Evolutionary conservation across 2,888 invertebrate genomes (phyloP).

Genomic region (Pachymerium ferrugineum): DNA sequence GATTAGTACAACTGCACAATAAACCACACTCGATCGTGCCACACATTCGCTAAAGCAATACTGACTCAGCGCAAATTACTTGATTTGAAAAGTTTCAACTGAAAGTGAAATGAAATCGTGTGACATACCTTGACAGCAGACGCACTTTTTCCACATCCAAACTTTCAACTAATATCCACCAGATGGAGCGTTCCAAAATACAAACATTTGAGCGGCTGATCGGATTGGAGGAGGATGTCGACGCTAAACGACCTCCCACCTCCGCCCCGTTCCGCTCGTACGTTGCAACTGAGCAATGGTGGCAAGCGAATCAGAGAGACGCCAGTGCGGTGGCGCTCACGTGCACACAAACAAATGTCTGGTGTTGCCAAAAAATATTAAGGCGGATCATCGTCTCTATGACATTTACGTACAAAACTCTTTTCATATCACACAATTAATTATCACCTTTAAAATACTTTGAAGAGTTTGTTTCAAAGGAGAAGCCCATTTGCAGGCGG

Average conservation of each 20-base stretch:
- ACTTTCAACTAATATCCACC: not conserved
- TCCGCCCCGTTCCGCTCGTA: not conserved
- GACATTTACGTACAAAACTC: too few species aligned
- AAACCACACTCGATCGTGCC: not conserved
- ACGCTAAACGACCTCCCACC: slow-evolving; percentile 1
- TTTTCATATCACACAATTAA: too few species aligned
- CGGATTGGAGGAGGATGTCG: too few species aligned
- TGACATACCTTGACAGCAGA: slow-evolving; percentile 5
- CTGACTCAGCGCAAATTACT: not conserved
- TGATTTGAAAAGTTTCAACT: not conserved
- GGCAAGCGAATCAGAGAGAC: not conserved
- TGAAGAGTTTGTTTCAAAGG: too few species aligned
- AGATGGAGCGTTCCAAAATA: not conserved
- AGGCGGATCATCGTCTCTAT: too few species aligned
- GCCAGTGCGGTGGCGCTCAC: not conserved
- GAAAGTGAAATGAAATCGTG: too few species aligned
- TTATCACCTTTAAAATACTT: too few species aligned
- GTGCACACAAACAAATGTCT: too few species aligned
- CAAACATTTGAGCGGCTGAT: too few species aligned
- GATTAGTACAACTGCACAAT: not conserved
- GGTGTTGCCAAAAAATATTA: too few species aligned
- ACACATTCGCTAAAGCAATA: too few species aligned
- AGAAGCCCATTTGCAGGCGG: not conserved
- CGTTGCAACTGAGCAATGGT: not conserved
- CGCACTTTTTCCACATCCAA: slow-evolving; percentile 27